phyloP scores from a whole-genome alignment of 1,140 invertebrate genomes.

The Solen grandis region DNA sequence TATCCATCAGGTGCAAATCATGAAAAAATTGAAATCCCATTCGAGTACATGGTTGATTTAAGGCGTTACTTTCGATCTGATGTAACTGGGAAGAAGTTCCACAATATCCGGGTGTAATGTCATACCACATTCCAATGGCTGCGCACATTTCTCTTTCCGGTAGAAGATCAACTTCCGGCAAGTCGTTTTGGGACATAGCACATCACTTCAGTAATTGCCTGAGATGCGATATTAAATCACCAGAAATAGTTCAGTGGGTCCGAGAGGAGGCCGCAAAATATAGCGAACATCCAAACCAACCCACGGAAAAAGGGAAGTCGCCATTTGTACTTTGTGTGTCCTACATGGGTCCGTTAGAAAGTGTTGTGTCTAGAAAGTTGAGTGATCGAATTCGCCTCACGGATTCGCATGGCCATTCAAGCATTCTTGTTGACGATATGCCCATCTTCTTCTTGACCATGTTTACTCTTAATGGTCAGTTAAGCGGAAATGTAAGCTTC shows the following conservation, averaged over 20 bases:
- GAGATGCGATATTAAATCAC: conserved; percentile 4
- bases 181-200: conserved; percentile 35
- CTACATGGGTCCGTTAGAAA: conserved; percentile 40
- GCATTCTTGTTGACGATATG: conserved; percentile 38
- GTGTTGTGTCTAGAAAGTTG: conserved; percentile 22
- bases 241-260: conserved; percentile 16
- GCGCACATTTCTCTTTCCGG: neutral
- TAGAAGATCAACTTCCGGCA: neutral
- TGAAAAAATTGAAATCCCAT: neutral
- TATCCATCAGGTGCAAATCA: neutral
- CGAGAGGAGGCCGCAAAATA: conserved; percentile 14
- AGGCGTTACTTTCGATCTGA: neutral
- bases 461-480: conserved; percentile 13
- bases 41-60: conserved; percentile 40
- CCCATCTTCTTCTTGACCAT: conserved; percentile 29
- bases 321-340: conserved; percentile 40
- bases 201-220: conserved; percentile 4
- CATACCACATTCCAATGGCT: conserved; percentile 19
- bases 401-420: conserved; percentile 40
- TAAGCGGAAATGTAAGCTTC: conserved; percentile 42
- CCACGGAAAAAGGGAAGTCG: conserved; percentile 15
- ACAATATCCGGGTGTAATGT: conserved; percentile 11
- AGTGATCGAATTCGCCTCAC: conserved; percentile 6
- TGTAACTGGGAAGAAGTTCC: neutral
- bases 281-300: neutral